phyloP scores from a whole-genome alignment of 2,888 invertebrate species.

The Polydesmus complanatus region DNA sequence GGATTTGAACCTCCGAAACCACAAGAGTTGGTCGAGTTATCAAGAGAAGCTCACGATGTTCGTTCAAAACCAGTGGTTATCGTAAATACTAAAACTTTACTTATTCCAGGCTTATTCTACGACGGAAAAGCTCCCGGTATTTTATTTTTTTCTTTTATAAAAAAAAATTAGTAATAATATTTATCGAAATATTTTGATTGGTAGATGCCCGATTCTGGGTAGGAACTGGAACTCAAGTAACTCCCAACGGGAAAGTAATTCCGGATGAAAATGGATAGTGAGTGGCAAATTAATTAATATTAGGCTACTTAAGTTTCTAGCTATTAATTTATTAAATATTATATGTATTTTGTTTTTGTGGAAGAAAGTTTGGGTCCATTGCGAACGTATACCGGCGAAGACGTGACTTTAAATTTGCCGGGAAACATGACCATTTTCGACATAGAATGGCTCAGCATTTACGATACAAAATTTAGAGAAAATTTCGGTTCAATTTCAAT shows the following conservation, averaged over 20 bases:
- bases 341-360: constrained; percentile 10
- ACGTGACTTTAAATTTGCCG: constrained; percentile 58
- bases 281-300: constrained; percentile 35
- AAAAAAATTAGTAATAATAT: not conserved
- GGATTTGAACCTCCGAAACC: constrained; percentile 73
- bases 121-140: constrained; percentile 22
- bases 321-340: not conserved
- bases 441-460: constrained; percentile 71
- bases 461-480: constrained; percentile 50
- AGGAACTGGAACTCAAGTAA: constrained; percentile 76
- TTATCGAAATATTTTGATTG: not conserved
- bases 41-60: constrained; percentile 49
- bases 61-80: constrained; percentile 57
- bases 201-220: constrained; percentile 60
- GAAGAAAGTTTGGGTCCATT: constrained; percentile 58
- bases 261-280: constrained; percentile 88
- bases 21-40: constrained; percentile 45
- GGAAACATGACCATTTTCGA: constrained; percentile 68
- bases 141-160: not conserved
- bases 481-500: constrained; percentile 61
- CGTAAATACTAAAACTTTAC: constrained; percentile 63
- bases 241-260: constrained; percentile 61
- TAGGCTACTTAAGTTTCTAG: not conserved
- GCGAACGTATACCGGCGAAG: constrained; percentile 54
- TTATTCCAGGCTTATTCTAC: constrained; percentile 36